Conservation (phyloP, 2,888 invertebrate species). For the Chrysolina americana region DNA sequence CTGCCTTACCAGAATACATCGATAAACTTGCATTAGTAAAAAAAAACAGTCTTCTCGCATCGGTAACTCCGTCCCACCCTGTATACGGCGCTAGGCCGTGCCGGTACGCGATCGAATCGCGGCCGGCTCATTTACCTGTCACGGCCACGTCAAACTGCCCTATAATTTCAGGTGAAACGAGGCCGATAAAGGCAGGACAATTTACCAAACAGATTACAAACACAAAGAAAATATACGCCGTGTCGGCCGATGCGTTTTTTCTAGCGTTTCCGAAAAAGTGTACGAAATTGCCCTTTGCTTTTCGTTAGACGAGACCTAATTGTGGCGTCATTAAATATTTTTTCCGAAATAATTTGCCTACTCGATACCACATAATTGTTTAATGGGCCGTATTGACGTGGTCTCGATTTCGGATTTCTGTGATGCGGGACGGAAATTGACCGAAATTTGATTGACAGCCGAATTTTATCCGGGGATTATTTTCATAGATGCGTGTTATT, state of each 20-base stretch:
- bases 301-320: conserved; percentile 22
- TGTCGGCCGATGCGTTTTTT: conserved; percentile 54
- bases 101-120: conserved; percentile 55
- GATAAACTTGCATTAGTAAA: too few species aligned
- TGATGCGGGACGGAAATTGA: conserved; percentile 24
- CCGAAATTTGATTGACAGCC: conserved; percentile 49
- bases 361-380: conserved; percentile 49
- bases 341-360: conserved; percentile 38
- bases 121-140: conserved; percentile 66
- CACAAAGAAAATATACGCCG: conserved; percentile 58
- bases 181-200: conserved; percentile 60
- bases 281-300: conserved; percentile 33
- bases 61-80: conserved; percentile 2
- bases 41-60: too few species aligned
- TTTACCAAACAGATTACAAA: conserved; percentile 62
- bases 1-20: too few species aligned
- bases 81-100: conserved; percentile 33
- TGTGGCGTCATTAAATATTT: conserved; percentile 52
- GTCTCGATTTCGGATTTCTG: conserved; percentile 31
- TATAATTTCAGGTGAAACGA: conserved; percentile 66
- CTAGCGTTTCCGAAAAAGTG: conserved; percentile 38
- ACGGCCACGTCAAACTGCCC: conserved; percentile 67
- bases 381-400: conserved; percentile 53
- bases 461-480: conserved; percentile 40
- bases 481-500: conserved; percentile 36